Evolutionary conservation across 2,113 vertebrate species (phyloP), one percentile per base, ranked within the genome.

Genomic region (Oryzias woworae): DNA sequence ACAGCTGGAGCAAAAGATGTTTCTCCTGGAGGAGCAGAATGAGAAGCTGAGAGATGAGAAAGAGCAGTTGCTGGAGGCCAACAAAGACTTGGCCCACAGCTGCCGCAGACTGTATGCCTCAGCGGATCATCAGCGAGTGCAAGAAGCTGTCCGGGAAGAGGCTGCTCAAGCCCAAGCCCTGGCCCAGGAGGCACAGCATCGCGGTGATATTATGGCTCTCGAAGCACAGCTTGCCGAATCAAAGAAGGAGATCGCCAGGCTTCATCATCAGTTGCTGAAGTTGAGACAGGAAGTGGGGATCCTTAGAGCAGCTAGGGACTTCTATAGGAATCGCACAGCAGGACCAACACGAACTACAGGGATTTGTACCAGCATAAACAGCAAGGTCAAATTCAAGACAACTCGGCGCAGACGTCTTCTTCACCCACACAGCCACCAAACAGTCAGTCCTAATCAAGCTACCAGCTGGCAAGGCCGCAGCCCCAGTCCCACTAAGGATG

Each of bases 401-500:
- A 86, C 75, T 23, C 91, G 90, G 83, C 92, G 77, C 91, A 71
- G 74, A 85, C 92, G 88, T 82, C 88, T 87, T 67, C 81, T 82
- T 60, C 81, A 81, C 84, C 92, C 83, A 87, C 81, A 61, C 82
- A 90, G 91, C 90, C 90, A 91, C 79, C 88, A 83, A 90, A 90
- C 90, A 85, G 91, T 92, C 88, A 92, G 93, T 90, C 92, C 92
- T 89, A 94, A 92, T 94, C 94, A 91, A 92, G 94, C 94, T 93
- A 94, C 93, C 92, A 93, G 73, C 79, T 78, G 93, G 92, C 90
- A 89, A 94, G 92, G 90, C 90, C 87, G 81, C 67, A 92, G 85
- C 93, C 91, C 70, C 36, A 94, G 94, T 92, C 93, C 94, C 73
- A 85, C 84, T 91, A 95, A 95, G 93, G 96, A 98, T 72, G 91